A percentile compares a stretch with the other conserved stretches of the same genome.
Evolutionary conservation across 1,140 invertebrate genomes (phyloP).

Genomic region (Macrobrachium rosenbergii): DNA sequence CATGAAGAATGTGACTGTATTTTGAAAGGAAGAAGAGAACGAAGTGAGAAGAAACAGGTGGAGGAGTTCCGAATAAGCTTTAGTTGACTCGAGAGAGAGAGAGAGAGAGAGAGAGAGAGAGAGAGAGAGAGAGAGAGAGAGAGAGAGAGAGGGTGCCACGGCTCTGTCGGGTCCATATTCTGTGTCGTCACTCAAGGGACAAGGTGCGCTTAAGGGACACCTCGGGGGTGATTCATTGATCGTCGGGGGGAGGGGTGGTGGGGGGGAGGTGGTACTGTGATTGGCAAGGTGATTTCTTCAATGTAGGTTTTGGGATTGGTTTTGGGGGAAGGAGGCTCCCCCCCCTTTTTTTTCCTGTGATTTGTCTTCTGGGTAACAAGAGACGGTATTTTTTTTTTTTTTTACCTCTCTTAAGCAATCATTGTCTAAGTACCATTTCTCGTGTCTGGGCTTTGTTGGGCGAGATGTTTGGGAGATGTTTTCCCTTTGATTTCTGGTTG

Average conservation of each 20-base stretch:
- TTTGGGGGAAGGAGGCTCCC: no score
- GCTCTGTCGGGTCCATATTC: conserved; percentile 38
- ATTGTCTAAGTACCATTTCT: no score
- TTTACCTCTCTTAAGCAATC: no score
- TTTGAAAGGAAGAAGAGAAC: neutral
- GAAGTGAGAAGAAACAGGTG: neutral
- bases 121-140: neutral
- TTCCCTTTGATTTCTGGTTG: no score
- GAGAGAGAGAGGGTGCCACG: neutral
- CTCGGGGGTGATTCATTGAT: conserved; percentile 41
- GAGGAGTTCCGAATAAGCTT: neutral
- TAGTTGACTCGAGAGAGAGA: neutral
- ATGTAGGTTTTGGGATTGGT: neutral
- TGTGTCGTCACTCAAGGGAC: conserved; percentile 23
- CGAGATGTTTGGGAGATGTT: no score
- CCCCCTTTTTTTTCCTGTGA: no score
- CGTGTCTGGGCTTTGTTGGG: no score
- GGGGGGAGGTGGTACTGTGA: conserved; percentile 1
- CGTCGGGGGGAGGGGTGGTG: conserved; percentile 21
- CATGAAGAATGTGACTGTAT: no score
- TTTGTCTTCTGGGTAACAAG: no score
- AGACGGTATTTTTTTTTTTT: no score
- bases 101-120: neutral
- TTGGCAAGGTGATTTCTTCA: conserved; percentile 6
- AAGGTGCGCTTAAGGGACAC: conserved; percentile 31